Evolutionary conservation across 2,113 vertebrate species (phyloP).

Genomic region (Rhineura floridana): DNA sequence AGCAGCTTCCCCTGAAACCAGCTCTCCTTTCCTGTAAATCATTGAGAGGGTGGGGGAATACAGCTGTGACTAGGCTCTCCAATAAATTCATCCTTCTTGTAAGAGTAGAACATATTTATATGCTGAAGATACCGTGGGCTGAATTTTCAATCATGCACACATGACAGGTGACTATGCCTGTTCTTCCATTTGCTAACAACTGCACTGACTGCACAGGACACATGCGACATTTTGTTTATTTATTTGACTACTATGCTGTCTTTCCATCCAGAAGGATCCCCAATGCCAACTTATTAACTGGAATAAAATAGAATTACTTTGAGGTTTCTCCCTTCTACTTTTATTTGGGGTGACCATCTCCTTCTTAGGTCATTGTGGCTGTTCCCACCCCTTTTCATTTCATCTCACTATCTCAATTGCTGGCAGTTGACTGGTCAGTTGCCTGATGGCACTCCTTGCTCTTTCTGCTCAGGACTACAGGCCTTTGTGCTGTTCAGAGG

Average conservation of each 20-base stretch:
- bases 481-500: neutral
- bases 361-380: neutral
- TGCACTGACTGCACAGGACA: neutral
- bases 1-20: neutral
- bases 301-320: neutral
- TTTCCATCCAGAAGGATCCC: neutral
- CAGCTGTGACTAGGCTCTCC: accelerated
- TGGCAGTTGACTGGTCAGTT: neutral
- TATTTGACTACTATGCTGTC: no score
- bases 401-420: neutral
- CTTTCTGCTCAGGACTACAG: neutral
- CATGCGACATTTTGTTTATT: neutral
- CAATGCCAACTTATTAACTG: neutral
- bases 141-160: accelerated
- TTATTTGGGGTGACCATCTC: neutral
- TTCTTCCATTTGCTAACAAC: neutral
- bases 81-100: accelerated
- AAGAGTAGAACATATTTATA: conserved; percentile 11
- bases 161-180: neutral
- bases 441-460: neutral
- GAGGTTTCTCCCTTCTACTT: neutral
- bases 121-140: accelerated
- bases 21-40: conserved; percentile 36
- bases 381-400: neutral
- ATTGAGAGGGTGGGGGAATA: accelerated